Conservation (phyloP, 1,140 invertebrate species). For the Watersipora subatra region DNA sequence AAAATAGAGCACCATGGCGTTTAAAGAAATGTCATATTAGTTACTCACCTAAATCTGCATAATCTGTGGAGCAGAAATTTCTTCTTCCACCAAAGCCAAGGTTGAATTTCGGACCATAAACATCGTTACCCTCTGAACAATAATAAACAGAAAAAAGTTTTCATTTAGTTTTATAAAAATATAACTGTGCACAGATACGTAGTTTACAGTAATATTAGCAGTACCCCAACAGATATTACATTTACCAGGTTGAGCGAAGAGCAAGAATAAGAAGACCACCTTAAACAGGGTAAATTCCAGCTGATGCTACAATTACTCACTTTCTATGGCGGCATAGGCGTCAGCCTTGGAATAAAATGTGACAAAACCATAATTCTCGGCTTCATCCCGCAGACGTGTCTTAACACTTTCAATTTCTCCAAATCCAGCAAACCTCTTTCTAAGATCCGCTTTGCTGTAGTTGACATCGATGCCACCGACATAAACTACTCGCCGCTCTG, state of each 20-base stretch:
- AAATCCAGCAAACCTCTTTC: constrained; percentile 57
- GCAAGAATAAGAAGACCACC: too few relatives aligned
- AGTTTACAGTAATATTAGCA: too few relatives aligned
- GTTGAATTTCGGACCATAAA: constrained; percentile 58
- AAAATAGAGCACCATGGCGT: too few relatives aligned
- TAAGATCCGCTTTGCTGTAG: constrained; percentile 55
- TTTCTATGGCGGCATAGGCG: constrained; percentile 61
- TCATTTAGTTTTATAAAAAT: too few relatives aligned
- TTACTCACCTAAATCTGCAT: constrained; percentile 69
- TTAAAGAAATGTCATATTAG: neutral
- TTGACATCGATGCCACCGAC: constrained; percentile 62
- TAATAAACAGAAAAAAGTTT: too few relatives aligned
- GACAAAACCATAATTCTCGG: constrained; percentile 75
- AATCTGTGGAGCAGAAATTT: constrained; percentile 69
- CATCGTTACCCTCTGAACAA: constrained; percentile 51
- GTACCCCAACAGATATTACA: too few relatives aligned
- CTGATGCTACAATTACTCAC: neutral
- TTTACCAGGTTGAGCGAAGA: too few relatives aligned
- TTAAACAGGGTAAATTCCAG: neutral
- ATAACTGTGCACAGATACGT: too few relatives aligned
- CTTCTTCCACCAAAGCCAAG: constrained; percentile 73
- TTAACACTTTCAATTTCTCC: constrained; percentile 67
- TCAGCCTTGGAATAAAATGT: constrained; percentile 63
- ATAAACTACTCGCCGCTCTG: constrained; percentile 71
- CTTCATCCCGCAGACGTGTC: constrained; percentile 64